phyloP scores from a whole-genome alignment of 2,797 vertebrate genomes.

The Enteromius radiatus region DNA sequence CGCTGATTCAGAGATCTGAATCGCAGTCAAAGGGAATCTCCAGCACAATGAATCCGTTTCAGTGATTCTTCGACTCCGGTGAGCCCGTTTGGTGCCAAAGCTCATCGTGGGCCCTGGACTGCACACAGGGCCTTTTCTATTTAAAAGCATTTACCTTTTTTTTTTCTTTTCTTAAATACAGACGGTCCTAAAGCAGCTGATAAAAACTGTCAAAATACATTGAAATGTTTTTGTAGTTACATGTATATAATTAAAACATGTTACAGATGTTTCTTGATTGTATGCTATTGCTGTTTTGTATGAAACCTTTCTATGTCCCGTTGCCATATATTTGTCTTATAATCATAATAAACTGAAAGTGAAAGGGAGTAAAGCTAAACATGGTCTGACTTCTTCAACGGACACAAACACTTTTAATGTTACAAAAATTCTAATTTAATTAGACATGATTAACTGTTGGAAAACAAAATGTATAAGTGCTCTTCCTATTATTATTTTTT shows the following conservation, averaged over 20 bases:
- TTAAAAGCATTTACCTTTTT: neutral
- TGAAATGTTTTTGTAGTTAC: constrained; percentile 25
- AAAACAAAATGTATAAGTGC: too few species aligned
- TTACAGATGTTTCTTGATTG: neutral
- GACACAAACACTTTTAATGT: too few species aligned
- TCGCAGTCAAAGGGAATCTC: constrained; percentile 5
- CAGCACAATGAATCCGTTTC: constrained; percentile 17
- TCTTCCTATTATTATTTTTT: too few species aligned
- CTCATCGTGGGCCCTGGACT: neutral
- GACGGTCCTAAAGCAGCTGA: neutral
- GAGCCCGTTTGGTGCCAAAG: constrained; percentile 20
- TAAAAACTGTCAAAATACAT: constrained; percentile 5
- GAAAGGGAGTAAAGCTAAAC: neutral
- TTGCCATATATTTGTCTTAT: constrained; percentile 17
- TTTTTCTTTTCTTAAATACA: neutral
- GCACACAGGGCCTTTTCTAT: constrained; percentile 22
- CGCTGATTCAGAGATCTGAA: constrained; percentile 16
- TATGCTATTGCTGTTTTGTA: constrained; percentile 43
- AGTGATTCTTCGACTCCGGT: constrained; percentile 2
- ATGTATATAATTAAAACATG: constrained; percentile 30
- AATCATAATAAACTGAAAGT: constrained; percentile 27
- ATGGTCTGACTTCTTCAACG: neutral
- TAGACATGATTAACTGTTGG: too few species aligned
- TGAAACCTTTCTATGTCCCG: constrained; percentile 23
- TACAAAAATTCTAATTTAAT: too few species aligned